These are phyloP conservation scores for Calephelis virginiensis DNA, from an alignment of 1,140 invertebrate genomes.

Conservation along the genomic window DNA sequence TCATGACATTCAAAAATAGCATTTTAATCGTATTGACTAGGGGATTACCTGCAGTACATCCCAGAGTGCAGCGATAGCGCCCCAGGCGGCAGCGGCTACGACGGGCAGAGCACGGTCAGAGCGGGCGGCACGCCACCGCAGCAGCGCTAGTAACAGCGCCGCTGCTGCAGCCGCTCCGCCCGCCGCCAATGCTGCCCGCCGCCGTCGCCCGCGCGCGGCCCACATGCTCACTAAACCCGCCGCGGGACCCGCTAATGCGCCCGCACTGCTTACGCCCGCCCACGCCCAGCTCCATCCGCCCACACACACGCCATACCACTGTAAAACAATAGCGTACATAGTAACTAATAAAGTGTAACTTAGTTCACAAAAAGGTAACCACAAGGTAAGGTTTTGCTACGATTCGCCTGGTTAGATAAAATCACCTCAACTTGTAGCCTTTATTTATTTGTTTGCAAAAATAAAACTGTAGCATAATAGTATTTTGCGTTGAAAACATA, in stretches of 20 bases:
- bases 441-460: too few species aligned
- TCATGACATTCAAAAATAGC: too few species aligned
- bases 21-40: too few species aligned
- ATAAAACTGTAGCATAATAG: too few species aligned
- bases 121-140: constrained; percentile 81
- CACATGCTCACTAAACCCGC: constrained; percentile 85
- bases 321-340: neutral
- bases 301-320: constrained; percentile 80
- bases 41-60: constrained; percentile 79
- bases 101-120: constrained; percentile 82
- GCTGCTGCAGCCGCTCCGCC: constrained; percentile 84
- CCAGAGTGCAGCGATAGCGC: constrained; percentile 87
- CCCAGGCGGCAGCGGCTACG: constrained; percentile 86
- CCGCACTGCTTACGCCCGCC: constrained; percentile 82
- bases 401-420: too few species aligned
- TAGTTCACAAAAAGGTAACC: neutral
- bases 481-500: too few species aligned
- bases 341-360: too few species aligned
- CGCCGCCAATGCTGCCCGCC: constrained; percentile 82
- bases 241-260: constrained; percentile 82
- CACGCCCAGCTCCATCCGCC: constrained; percentile 83
- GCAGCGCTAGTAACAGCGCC: constrained; percentile 82
- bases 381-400: too few species aligned
- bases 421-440: too few species aligned
- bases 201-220: constrained; percentile 81